A percentile compares a stretch with the other conserved stretches of the same genome.
phyloP scores from a whole-genome alignment of 2,113 vertebrate genomes.

The Xerus inauris region DNA sequence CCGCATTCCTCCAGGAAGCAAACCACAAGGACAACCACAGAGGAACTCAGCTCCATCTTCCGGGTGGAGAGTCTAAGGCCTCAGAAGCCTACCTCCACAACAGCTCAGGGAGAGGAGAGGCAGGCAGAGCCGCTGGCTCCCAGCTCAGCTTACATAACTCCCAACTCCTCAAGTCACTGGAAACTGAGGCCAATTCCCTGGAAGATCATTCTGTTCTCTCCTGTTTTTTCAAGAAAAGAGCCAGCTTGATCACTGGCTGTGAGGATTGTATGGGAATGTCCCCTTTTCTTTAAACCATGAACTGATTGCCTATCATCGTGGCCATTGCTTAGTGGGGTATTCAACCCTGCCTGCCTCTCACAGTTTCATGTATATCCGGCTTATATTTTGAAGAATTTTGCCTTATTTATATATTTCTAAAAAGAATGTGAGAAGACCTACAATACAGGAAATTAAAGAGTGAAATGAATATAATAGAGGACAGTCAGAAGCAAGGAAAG shows the following conservation, averaged over 20 bases:
- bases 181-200: conserved; percentile 80
- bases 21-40: not conserved
- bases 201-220: conserved; percentile 78
- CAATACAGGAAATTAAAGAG: not conserved
- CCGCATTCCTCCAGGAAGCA: not conserved
- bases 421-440: not conserved
- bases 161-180: conserved; percentile 64
- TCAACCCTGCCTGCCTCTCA: not conserved
- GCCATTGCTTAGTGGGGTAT: not conserved
- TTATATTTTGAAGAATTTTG: conserved; percentile 10
- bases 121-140: conserved; percentile 49
- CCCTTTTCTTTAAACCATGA: conserved; percentile 46
- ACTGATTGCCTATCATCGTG: not conserved
- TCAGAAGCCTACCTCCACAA: not conserved
- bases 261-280: conserved; percentile 36
- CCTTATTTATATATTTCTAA: conserved; percentile 22
- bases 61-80: not conserved
- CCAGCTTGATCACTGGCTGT: conserved; percentile 73
- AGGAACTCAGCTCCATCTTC: not conserved
- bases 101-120: not conserved
- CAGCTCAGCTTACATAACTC: conserved; percentile 68
- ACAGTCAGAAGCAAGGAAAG: not conserved
- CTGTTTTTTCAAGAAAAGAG: conserved; percentile 71
- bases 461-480: not conserved
- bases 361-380: not conserved